A percentile compares a stretch with the other conserved stretches of the same genome.
Evolutionary conservation across 2,888 invertebrate species (phyloP).

Genomic region (Endotricha flammealis): DNA sequence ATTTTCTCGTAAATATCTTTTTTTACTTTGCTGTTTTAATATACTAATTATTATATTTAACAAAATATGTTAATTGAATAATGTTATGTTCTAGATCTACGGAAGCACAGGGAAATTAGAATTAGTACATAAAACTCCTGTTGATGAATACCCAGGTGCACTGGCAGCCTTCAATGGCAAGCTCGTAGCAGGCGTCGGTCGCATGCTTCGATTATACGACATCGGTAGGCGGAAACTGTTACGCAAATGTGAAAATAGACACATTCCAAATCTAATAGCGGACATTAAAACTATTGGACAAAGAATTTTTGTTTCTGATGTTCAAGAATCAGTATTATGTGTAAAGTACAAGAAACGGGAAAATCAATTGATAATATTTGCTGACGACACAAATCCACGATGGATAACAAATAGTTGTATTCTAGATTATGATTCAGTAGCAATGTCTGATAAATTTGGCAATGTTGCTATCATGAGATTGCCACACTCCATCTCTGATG

Average conservation of each 20-base stretch:
- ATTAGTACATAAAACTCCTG: conserved; percentile 93
- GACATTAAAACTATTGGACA: conserved; percentile 96
- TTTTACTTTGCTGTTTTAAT: conserved; percentile 14
- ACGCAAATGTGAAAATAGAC: conserved; percentile 98
- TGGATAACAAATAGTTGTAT: conserved; percentile 96
- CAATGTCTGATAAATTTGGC: conserved; percentile 98
- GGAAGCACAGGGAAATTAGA: conserved; percentile 90
- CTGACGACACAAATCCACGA: conserved; percentile 97
- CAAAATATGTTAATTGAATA: too few relatives aligned
- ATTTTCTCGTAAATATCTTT: conserved; percentile 8
- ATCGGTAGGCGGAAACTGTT: conserved; percentile 94
- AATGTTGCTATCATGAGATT: conserved; percentile 94
- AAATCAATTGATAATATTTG: conserved; percentile 98
- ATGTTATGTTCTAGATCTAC: conserved; percentile 72
- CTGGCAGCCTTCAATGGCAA: conserved; percentile 94
- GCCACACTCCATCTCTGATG: conserved; percentile 95
- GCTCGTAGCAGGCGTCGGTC: conserved; percentile 94
- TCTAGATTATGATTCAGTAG: conserved; percentile 97
- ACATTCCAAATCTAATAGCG: conserved; percentile 96
- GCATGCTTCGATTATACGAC: conserved; percentile 95
- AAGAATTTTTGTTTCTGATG: conserved; percentile 95
- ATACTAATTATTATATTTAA: too few relatives aligned
- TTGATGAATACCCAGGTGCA: conserved; percentile 95
- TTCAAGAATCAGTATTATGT: conserved; percentile 98
- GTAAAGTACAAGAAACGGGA: conserved; percentile 96